Percentiles rank a stretch among this genome's conserved stretches.
Evolutionary conservation across 2,797 vertebrate species (phyloP).

Genomic region (Thripadectes ignobilis): DNA sequence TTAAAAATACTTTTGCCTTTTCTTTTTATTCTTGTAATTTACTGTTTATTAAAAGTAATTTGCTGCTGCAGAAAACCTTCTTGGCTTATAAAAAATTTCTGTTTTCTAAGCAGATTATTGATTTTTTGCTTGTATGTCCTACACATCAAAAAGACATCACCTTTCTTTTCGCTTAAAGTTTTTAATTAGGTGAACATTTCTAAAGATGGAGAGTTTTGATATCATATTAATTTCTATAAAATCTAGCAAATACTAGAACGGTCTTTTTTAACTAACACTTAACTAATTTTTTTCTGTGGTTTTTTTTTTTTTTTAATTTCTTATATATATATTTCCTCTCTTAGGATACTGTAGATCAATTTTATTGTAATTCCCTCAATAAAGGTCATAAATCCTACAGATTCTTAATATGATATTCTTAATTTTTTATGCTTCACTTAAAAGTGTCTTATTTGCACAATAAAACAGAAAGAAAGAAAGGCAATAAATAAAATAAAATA

Average conservation of each 20-base stretch:
- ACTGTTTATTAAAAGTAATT: background rate
- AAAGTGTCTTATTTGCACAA: background rate
- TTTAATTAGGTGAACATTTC: background rate
- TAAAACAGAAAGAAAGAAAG: background rate
- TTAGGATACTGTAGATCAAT: background rate
- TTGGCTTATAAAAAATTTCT: background rate
- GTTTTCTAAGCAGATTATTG: background rate
- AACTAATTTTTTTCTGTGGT: background rate
- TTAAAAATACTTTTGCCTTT: background rate
- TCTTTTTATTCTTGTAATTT: background rate
- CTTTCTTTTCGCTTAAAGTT: background rate
- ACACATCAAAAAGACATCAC: background rate
- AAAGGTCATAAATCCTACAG: background rate
- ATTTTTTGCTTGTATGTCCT: background rate
- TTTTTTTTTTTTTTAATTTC: background rate
- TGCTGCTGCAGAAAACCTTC: background rate
- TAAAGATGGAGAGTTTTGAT: background rate
- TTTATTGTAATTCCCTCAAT: background rate
- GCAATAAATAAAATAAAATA: background rate
- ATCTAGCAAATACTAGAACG: background rate
- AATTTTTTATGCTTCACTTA: background rate
- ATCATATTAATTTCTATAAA: background rate
- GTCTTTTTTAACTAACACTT: fast-evolving
- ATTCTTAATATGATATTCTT: background rate
- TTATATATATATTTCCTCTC: background rate